Base-by-base conservation (phyloP, 2,888 invertebrate species). In the Taenaris catops region DNA sequence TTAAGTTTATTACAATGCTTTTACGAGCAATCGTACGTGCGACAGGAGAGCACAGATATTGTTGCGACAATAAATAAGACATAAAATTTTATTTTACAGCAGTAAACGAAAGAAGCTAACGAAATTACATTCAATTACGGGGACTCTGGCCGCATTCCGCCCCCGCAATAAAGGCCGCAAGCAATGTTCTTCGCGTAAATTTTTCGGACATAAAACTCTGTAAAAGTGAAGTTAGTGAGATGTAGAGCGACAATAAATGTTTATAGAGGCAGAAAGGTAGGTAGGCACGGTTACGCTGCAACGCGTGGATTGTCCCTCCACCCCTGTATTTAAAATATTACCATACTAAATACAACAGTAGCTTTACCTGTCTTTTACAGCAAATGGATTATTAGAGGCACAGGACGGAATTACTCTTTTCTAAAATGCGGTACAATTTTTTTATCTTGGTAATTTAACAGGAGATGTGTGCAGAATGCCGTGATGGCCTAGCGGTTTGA, bases 71-170 rank as follows among this genome's bases (percentile, higher is more conserved):
- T 84, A 83, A 83, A 84, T 84, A 79, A 76, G 72, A 72, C 78
- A 71, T 86, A 71, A 84, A 83, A 75, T 79, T 79, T 84, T 81
- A 84, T 86, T 84, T 84, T 80, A 83, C 75, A 81, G 55, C 83
- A 55, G 69, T 67, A 79, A 79, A 76, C 67, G 80, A 75, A 81
- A 79, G 80, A 75, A 78, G 78, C 75, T 73, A 76, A 76, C 75
- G 74, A 79, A 84, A 86, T 86, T 84, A 83, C 79, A 80, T 86
- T 84, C 84, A 86, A 86, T 86, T 84, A 84, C 74, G 60, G 60
- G 16, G 61, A 55, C 62, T 61, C 60, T 55, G 66, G 63, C 69
- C 65, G 72, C 68, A 84, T 83, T 79, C 81, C 66, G 52, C 51
- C 47, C 55, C 51, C 51, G 83, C 75, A 78, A 84, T 83, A 84